Conservation (phyloP, 2,797 vertebrate species). For the Natrix natrix region DNA sequence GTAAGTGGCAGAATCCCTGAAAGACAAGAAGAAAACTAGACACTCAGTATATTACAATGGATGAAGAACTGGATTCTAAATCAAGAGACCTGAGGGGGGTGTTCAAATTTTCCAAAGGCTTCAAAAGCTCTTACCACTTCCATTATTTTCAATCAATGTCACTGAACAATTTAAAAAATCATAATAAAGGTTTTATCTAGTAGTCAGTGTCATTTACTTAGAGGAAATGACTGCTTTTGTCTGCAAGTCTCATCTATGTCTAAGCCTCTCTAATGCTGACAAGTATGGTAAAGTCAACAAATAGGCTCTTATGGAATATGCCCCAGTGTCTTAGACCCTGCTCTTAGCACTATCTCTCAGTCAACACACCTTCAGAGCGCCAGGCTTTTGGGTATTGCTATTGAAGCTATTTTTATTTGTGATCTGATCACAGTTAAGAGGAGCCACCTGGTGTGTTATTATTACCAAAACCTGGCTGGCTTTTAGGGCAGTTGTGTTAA, state of each 20-base stretch:
- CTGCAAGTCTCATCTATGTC: background rate
- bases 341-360: background rate
- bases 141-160: background rate
- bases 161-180: background rate
- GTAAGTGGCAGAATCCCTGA: conserved; percentile 55
- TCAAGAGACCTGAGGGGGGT: background rate
- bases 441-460: background rate
- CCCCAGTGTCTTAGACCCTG: background rate
- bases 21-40: conserved; percentile 51
- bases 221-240: background rate
- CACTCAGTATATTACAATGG: background rate
- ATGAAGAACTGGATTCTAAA: background rate
- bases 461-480: background rate
- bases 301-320: background rate
- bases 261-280: background rate
- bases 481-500: background rate
- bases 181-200: background rate
- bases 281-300: background rate
- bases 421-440: background rate
- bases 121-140: background rate
- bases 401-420: background rate
- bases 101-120: background rate
- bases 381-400: background rate
- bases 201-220: background rate
- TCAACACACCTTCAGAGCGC: background rate